phyloP scores from a whole-genome alignment of 2,113 vertebrate genomes.

The Ophiodon elongatus region DNA sequence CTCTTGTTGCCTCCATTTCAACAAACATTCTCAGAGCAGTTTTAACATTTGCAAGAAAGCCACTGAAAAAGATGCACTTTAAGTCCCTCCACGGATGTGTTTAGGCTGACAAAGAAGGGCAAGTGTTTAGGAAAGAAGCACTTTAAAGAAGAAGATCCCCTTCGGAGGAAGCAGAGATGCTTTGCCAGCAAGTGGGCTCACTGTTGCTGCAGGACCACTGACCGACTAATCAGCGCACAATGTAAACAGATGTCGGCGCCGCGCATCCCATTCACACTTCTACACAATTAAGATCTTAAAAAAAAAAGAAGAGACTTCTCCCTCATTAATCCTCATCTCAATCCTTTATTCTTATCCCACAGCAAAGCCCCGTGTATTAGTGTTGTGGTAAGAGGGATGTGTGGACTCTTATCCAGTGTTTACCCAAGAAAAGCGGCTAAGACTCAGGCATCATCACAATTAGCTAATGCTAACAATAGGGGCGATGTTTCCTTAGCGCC shows the following conservation, averaged over 20 bases:
- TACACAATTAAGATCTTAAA: slow-evolving; percentile 77
- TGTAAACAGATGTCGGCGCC: slow-evolving; percentile 77
- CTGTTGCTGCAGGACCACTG: slow-evolving; percentile 76
- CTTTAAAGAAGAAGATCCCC: slow-evolving; percentile 70
- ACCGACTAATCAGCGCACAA: slow-evolving; percentile 81
- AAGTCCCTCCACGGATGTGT: slow-evolving; percentile 71
- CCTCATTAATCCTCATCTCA: slow-evolving; percentile 83
- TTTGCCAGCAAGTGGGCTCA: slow-evolving; percentile 75
- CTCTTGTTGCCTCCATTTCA: slow-evolving; percentile 32
- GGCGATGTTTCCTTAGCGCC: slow-evolving; percentile 73
- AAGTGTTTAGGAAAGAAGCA: slow-evolving; percentile 68
- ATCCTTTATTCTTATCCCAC: slow-evolving; percentile 80
- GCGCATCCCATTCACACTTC: slow-evolving; percentile 74
- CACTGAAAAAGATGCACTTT: slow-evolving; percentile 39
- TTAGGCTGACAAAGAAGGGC: slow-evolving; percentile 62
- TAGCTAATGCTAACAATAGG: slow-evolving; percentile 81
- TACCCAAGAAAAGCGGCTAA: slow-evolving; percentile 84
- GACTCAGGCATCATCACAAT: slow-evolving; percentile 78
- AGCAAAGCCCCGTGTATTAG: slow-evolving; percentile 81
- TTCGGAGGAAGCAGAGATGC: slow-evolving; percentile 46
- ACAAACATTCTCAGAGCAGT: slow-evolving; percentile 33
- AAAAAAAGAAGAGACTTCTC: slow-evolving; percentile 52
- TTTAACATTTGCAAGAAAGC: slow-evolving; percentile 58
- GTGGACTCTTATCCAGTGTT: slow-evolving; percentile 85
- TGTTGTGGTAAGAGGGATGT: slow-evolving; percentile 82